These are phyloP conservation scores for Drosophila fulvimacula DNA, from an alignment of 2,888 invertebrate genomes.

Conservation along the genomic window DNA sequence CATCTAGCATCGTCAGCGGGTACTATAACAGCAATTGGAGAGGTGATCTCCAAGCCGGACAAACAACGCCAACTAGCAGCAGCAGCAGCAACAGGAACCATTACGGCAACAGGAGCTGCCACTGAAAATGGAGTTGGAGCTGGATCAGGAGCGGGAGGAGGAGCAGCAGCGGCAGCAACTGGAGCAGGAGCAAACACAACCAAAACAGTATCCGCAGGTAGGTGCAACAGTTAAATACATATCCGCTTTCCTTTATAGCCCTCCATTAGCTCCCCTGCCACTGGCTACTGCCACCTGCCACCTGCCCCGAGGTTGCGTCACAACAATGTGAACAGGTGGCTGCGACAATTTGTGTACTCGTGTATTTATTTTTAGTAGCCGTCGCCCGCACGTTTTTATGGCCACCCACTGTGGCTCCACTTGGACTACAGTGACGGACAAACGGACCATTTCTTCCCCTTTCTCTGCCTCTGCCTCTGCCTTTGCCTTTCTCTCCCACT, in stretches of 20 bases:
- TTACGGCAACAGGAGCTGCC: conserved; percentile 55
- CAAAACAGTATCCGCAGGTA: conserved; percentile 49
- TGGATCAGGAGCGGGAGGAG: conserved; percentile 15
- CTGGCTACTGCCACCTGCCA: no score
- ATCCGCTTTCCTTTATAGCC: conserved; percentile 51
- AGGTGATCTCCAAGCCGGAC: conserved; percentile 3
- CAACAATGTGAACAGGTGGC: conserved; percentile 80
- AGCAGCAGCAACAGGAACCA: conserved; percentile 5
- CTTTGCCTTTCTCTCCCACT: conserved; percentile 10
- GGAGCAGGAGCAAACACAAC: conserved; percentile 22
- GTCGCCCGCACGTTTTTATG: conserved; percentile 64
- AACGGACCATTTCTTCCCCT: conserved; percentile 22
- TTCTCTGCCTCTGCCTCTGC: conserved; percentile 21
- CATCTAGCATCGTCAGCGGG: conserved; percentile 35
- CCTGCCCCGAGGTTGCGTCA: conserved; percentile 64
- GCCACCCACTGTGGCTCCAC: conserved; percentile 61
- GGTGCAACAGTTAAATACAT: conserved; percentile 64
- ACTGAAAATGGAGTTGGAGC: conserved; percentile 18
- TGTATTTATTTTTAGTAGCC: conserved; percentile 79
- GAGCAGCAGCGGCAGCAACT: conserved; percentile 20
- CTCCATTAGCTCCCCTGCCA: not conserved
- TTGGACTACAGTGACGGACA: conserved; percentile 32
- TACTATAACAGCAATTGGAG: conserved; percentile 12
- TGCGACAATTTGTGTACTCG: conserved; percentile 79
- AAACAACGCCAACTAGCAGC: conserved; percentile 3